Evolutionary conservation across 2,797 vertebrate genomes (phyloP), one percentile per base, ranked within the genome.

Genomic region (Salmo trutta): DNA sequence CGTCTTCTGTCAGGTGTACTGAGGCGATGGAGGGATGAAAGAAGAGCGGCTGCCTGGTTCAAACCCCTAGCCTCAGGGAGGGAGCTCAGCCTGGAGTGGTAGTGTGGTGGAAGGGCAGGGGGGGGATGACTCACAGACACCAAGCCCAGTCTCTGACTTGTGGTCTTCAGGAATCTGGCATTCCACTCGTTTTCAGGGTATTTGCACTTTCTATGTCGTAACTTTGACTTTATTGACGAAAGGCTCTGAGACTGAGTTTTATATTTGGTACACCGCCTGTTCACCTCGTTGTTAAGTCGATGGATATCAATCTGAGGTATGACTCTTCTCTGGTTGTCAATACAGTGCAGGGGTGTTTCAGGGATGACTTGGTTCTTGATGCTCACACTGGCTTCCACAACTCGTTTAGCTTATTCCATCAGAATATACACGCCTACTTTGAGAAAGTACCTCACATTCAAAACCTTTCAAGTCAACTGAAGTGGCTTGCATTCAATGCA

Each of bases 121-220:
- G 65, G 51, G n/a, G 54, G 77, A 31, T 78, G 79, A 83, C 77
- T 79, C 75, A 72, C 75, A 47, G 59, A 78, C 33, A 64, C 33
- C 72, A 16, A 0, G 17, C 29, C 29, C 53, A 8, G 31, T 33
- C 14, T 59, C 72, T 73, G 72, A 73, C 27, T 73, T 31, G 62
- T 21, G 17, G 53, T 27, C 72, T 59, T 54, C 53, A 59, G 29
- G 53, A 73, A 56, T 59, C 52, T 54, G 71, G 53, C 52, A 24
- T 24, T 19, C 14, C 21, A 21, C 64, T 77, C 36, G 27, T 31
- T 72, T n/a, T 64, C 56, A 36, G 59, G 52, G 41, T 14, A 47
- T 47, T 65, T 52, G 67, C 31, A 73, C 27, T 33, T 16, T 16
- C 16, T n/a, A 47, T 2, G 0, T 47, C 14, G 41, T 47, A 47